Conservation (phyloP, 2,113 vertebrate genomes). For the Caranx melampygus region DNA sequence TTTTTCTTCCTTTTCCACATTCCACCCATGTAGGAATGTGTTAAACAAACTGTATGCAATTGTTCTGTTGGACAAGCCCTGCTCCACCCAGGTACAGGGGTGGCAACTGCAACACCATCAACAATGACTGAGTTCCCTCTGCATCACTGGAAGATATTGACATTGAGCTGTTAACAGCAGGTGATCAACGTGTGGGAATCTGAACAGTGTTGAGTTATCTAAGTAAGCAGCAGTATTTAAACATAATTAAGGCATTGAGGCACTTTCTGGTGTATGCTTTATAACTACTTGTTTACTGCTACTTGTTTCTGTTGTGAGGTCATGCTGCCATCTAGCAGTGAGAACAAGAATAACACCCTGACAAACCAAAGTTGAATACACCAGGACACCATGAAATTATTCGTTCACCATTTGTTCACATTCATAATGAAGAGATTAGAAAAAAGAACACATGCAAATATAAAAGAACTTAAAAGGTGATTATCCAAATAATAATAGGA, state of each 20-base stretch:
- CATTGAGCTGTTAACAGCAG: neutral
- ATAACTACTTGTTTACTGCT: no score
- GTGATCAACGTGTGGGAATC: neutral
- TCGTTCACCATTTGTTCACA: neutral
- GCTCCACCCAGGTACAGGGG: constrained; percentile 21
- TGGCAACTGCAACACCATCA: neutral
- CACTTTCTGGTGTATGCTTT: neutral
- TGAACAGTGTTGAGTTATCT: neutral
- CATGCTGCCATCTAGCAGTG: constrained; percentile 37
- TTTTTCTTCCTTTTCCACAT: constrained; percentile 40
- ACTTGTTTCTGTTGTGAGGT: neutral
- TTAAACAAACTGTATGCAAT: constrained; percentile 17
- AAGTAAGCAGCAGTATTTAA: neutral
- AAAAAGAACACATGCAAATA: constrained; percentile 21
- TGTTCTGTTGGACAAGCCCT: constrained; percentile 36
- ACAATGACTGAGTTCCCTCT: neutral
- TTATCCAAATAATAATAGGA: constrained; percentile 12
- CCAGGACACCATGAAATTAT: neutral
- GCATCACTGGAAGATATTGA: constrained; percentile 1
- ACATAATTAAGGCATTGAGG: neutral
- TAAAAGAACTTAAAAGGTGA: constrained; percentile 60
- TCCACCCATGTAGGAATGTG: constrained; percentile 51
- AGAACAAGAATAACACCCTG: constrained; percentile 8
- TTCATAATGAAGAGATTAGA: neutral
- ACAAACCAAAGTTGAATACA: neutral